phyloP scores from a whole-genome alignment of 2,113 vertebrate genomes.

The Nothoprocta perdicaria region DNA sequence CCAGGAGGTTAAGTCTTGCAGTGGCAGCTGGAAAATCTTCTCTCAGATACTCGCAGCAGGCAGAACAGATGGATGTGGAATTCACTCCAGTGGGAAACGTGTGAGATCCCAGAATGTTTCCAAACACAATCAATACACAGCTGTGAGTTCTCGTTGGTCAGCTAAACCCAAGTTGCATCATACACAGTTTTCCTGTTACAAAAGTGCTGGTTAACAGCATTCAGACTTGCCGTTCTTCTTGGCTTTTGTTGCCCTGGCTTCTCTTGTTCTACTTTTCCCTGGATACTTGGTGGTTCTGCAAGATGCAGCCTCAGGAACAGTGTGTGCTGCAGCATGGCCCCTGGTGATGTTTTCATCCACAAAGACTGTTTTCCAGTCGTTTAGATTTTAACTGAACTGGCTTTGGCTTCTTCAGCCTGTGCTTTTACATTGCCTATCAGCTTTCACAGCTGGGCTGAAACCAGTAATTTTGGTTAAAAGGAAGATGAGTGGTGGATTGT shows the following conservation, averaged over 20 bases:
- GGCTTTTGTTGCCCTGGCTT: background rate
- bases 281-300: background rate
- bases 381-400: background rate
- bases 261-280: background rate
- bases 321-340: background rate
- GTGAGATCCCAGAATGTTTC: background rate
- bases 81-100: background rate
- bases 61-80: background rate
- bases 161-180: background rate
- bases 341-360: background rate
- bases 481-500: background rate
- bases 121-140: background rate
- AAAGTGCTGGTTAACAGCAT: background rate
- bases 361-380: background rate
- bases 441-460: background rate
- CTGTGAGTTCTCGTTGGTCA: background rate
- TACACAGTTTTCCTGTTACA: background rate
- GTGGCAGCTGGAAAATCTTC: background rate
- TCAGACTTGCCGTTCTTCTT: background rate
- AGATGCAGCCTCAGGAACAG: rapidly evolving
- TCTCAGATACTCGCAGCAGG: background rate
- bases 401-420: background rate
- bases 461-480: background rate
- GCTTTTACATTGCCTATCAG: background rate
- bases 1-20: background rate